Conservation (phyloP, 2,797 vertebrate genomes). For the Poecilia wingei region DNA sequence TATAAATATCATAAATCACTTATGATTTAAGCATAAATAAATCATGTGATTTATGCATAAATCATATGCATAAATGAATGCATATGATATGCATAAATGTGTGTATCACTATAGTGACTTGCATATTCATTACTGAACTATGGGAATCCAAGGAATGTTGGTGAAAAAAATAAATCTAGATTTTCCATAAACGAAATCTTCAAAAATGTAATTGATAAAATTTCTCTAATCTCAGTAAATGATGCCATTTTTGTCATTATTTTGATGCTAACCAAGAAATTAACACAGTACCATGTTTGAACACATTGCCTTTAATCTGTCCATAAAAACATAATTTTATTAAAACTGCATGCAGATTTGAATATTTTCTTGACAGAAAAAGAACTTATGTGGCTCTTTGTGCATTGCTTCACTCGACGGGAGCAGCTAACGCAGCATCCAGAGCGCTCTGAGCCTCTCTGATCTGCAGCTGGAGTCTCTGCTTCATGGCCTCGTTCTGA, state of each 20-base stretch:
- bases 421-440: constrained; percentile 78
- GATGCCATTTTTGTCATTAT: background rate
- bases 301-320: constrained; percentile 22
- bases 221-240: background rate
- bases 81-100: no score
- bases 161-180: no score
- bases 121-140: no score
- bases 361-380: constrained; percentile 27
- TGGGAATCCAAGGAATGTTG: no score
- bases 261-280: background rate
- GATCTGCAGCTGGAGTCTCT: constrained; percentile 91
- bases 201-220: no score
- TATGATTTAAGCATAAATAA: no score
- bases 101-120: no score
- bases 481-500: constrained; percentile 84
- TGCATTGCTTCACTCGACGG: constrained; percentile 61
- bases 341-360: constrained; percentile 70
- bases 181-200: no score
- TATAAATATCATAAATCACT: no score
- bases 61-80: no score
- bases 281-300: background rate
- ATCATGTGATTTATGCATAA: no score
- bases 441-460: constrained; percentile 83
- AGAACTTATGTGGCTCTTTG: background rate
- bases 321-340: constrained; percentile 73